Conservation (phyloP, 2,888 invertebrate species). For the Frankliniella intonsa region DNA sequence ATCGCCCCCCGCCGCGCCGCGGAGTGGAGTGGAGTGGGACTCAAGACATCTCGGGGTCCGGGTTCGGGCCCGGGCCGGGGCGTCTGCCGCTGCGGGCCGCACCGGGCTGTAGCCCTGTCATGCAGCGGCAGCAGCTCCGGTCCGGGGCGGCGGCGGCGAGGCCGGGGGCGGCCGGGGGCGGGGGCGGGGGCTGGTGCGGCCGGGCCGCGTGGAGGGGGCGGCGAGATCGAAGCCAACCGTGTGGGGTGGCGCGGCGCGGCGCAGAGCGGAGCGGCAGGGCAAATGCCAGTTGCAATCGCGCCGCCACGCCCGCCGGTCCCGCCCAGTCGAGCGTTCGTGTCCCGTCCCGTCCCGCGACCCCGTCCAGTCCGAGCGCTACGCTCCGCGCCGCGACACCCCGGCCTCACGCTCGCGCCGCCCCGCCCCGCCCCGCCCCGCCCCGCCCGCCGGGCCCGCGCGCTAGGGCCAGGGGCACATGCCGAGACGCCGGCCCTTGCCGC, state of each 20-base stretch:
- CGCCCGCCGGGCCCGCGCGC: too few relatives aligned
- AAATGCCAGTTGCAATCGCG: conserved; percentile 4
- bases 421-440: too few relatives aligned
- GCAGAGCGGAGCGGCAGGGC: neutral
- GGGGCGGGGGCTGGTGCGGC: neutral
- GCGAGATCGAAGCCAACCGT: neutral
- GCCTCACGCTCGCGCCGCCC: too few relatives aligned
- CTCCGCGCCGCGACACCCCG: too few relatives aligned
- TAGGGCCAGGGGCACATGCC: neutral
- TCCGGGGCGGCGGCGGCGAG: neutral
- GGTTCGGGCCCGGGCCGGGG: too few relatives aligned
- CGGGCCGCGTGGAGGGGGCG: neutral
- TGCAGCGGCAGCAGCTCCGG: too few relatives aligned
- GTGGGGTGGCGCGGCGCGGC: neutral
- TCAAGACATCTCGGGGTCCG: too few relatives aligned
- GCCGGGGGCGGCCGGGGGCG: neutral
- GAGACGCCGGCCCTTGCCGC: neutral
- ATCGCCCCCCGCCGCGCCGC: too few relatives aligned
- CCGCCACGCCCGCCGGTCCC: neutral
- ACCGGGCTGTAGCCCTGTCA: too few relatives aligned
- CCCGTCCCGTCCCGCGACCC: neutral
- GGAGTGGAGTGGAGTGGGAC: too few relatives aligned
- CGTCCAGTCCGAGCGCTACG: neutral
- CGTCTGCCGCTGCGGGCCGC: too few relatives aligned
- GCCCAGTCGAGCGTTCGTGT: neutral